Evolutionary conservation across 2,113 vertebrate genomes (phyloP), one percentile per base, ranked within the genome.

Genomic region (Hemicordylus capensis): DNA sequence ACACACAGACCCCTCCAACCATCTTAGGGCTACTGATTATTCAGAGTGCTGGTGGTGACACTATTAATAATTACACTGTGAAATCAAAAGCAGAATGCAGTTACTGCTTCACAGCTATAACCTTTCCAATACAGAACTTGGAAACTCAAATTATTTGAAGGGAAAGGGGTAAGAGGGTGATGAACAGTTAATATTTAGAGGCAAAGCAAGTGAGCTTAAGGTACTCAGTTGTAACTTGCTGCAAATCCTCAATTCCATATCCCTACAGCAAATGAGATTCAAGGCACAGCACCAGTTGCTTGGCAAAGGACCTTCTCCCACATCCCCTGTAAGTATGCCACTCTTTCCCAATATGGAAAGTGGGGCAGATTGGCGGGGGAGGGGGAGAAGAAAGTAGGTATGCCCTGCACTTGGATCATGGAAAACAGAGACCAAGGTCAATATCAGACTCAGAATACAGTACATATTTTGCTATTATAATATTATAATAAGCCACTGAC

Each of bases 321-420:
- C 7, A 14, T 63, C 86, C 63, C 88, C 88, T 79, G 48, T 15
- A 85, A 83, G 72, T 54, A 54, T 2, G 37, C 72, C 73, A 89
- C n/a, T 84, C 81, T 58, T 87, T 91, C 84, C 88, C 89, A 87
- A 93, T 81, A 89, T 51, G 84, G 91, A 69, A 86, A 83, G n/a
- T n/a, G n/a, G n/a, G n/a, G n/a, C n/a, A n/a, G n/a, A n/a, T n/a
- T n/a, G n/a, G n/a, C n/a, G n/a, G 67, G 59, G 76, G 66, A 15
- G 85, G 66, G 0, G 31, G 20, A 19, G 31, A 46, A 61, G 3
- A 0, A 26, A 51, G 44, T 81, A 44, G 28, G 81, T 70, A 19
- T 2, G 0, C 44, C 39, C 59, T 37, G 76, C 75, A 51, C 70
- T 79, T 87, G 77, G 37, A 31, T 46, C 39, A 76, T 61, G 28